Percentiles rank a stretch among this genome's conserved stretches.
phyloP scores from a whole-genome alignment of 2,113 vertebrate species.

The Austrofundulus limnaeus region DNA sequence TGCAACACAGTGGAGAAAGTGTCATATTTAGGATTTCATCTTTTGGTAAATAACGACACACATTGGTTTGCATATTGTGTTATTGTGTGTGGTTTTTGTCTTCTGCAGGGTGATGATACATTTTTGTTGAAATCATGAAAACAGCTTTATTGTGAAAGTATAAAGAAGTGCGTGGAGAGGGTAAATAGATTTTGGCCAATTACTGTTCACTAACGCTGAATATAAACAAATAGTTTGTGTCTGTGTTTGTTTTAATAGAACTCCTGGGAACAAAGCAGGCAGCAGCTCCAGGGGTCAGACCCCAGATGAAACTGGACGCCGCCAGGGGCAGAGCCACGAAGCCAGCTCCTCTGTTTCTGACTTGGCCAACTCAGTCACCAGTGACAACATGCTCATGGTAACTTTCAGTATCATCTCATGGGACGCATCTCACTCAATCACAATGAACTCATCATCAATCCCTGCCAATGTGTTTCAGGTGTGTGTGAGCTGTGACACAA shows the following conservation, averaged over 20 bases:
- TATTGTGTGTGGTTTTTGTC: no score
- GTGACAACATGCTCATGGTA: conserved; percentile 99
- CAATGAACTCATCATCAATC: background rate
- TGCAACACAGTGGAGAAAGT: no score
- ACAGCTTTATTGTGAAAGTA: no score
- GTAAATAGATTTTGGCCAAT: background rate
- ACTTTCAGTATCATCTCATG: conserved; percentile 30
- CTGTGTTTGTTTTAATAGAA: conserved; percentile 75
- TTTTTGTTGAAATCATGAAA: no score
- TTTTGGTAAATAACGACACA: no score
- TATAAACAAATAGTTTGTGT: conserved; percentile 20
- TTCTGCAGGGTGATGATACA: no score
- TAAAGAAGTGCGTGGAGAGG: no score
- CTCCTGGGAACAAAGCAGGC: conserved; percentile 84
- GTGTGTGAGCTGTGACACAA: no score
- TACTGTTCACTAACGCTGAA: background rate
- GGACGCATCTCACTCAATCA: conserved; percentile 12
- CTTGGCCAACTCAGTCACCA: conserved; percentile 97
- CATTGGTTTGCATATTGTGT: no score
- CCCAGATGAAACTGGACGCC: conserved; percentile 80
- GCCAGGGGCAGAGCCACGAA: conserved; percentile 80
- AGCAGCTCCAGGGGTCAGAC: conserved; percentile 86
- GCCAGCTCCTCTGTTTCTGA: conserved; percentile 92
- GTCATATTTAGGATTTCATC: no score
- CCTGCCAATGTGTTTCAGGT: no score